Percentiles rank a stretch among this genome's conserved stretches.
Evolutionary conservation across 1,140 invertebrate genomes (phyloP).

Genomic region (Drosophila erecta): DNA sequence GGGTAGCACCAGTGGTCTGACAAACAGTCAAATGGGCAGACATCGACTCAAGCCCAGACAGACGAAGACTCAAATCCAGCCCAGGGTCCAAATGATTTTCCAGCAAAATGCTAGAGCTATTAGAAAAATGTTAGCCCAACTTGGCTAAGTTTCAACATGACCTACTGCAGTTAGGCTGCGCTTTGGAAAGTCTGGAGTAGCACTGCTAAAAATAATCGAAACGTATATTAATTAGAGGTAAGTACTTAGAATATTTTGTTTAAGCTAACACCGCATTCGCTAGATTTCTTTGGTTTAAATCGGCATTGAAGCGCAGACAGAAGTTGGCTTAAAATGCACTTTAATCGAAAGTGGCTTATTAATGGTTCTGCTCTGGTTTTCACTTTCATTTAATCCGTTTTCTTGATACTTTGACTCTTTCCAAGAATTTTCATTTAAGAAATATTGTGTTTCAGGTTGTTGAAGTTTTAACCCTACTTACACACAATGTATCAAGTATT

Average conservation of each 20-base stretch:
- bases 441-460: too few species aligned
- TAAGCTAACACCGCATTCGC: background rate
- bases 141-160: background rate
- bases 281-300: conserved; percentile 3
- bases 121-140: conserved; percentile 65
- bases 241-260: background rate
- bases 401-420: background rate
- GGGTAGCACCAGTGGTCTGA: conserved; percentile 63
- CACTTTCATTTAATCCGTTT: conserved; percentile 6
- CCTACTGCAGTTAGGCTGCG: background rate
- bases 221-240: background rate
- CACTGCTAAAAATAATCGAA: conserved; percentile 19
- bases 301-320: conserved; percentile 2
- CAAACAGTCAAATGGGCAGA: conserved; percentile 53
- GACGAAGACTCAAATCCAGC: conserved; percentile 32
- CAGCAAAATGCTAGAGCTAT: conserved; percentile 55
- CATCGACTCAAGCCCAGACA: conserved; percentile 23
- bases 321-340: background rate
- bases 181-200: background rate
- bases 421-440: background rate
- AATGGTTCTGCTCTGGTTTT: conserved; percentile 25
- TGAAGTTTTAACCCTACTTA: too few species aligned
- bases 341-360: background rate
- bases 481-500: too few species aligned
- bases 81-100: conserved; percentile 69